Base-by-base conservation (phyloP, 2,888 invertebrate genomes). In the Therioaphis trifolii region DNA sequence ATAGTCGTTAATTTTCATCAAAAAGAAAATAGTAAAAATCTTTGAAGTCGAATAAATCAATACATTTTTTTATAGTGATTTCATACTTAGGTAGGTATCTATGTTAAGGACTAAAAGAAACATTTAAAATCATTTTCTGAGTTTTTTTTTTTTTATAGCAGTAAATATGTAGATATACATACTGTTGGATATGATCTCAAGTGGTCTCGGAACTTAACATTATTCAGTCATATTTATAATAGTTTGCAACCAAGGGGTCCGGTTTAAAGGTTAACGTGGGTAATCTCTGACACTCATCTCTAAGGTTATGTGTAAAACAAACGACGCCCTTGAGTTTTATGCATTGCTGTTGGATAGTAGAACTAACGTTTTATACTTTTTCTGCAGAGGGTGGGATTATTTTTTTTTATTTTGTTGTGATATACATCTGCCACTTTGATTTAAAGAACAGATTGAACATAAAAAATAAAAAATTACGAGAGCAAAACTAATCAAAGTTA, bases 151-250 rank as follows among this genome's bases (percentile, higher is more conserved):
- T n/a, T n/a, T n/a, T n/a, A n/a, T n/a, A n/a, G n/a, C n/a, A n/a
- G n/a, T n/a, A n/a, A n/a, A n/a, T n/a, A n/a, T n/a, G n/a, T n/a
- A n/a, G n/a, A n/a, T n/a, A n/a, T n/a, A n/a, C n/a, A n/a, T n/a
- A n/a, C n/a, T n/a, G 29, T 27, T 9, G 27, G 49, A 49, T 71
- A 24, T 27, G 29, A 68, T 78, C 35, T 52, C 66, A 18, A 78
- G 66, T 68, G 52, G 35, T 68, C 35, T 49, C 7, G 29, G 7
- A 52, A 52, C 66, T 52, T 18, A 18, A n/a, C 58, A 21, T 79
- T 79, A 43, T 29, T n/a, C 55, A 15, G 79, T 79, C 58, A 69
- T 79, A 58, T 79, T 79, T 79, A 79, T 71, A 79, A 79, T 71
- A 43, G 55, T 24, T 79, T 69, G 79, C 43, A 79, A 79, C 55